phyloP scores from a whole-genome alignment of 2,797 vertebrate species.

The Notoglanidium macrostoma region DNA sequence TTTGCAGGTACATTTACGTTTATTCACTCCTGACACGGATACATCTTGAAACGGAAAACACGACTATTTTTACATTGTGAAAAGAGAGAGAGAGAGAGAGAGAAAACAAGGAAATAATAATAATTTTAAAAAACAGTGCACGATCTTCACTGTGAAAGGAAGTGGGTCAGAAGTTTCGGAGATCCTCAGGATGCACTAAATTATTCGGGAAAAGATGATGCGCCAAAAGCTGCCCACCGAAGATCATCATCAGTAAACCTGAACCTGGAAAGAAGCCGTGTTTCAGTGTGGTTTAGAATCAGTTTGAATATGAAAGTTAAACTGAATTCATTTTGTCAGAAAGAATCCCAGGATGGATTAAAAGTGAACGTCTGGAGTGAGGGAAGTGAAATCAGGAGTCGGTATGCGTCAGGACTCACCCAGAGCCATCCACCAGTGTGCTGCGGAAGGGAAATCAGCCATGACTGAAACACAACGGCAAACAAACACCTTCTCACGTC shows the following conservation, averaged over 20 bases:
- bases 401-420: conserved; percentile 69
- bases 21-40: neutral
- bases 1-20: neutral
- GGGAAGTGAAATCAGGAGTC: neutral
- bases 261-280: conserved; percentile 71
- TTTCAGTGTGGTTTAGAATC: neutral
- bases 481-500: neutral
- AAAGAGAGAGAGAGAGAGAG: neutral
- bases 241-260: conserved; percentile 87
- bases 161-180: conserved; percentile 73
- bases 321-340: neutral
- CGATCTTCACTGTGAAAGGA: conserved; percentile 13
- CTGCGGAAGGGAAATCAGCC: conserved; percentile 81
- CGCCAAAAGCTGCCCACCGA: conserved; percentile 84
- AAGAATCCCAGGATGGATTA: neutral
- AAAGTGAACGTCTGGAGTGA: neutral
- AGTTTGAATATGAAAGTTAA: neutral
- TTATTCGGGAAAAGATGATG: conserved; percentile 87
- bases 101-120: conserved; percentile 46
- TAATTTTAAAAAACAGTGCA: conserved; percentile 62
- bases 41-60: neutral
- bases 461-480: conserved; percentile 75
- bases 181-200: conserved; percentile 83
- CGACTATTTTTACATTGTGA: neutral
- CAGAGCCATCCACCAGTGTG: conserved; percentile 88